Evolutionary conservation across 1,140 invertebrate genomes (phyloP).

Genomic region (Pachypsylla venusta): DNA sequence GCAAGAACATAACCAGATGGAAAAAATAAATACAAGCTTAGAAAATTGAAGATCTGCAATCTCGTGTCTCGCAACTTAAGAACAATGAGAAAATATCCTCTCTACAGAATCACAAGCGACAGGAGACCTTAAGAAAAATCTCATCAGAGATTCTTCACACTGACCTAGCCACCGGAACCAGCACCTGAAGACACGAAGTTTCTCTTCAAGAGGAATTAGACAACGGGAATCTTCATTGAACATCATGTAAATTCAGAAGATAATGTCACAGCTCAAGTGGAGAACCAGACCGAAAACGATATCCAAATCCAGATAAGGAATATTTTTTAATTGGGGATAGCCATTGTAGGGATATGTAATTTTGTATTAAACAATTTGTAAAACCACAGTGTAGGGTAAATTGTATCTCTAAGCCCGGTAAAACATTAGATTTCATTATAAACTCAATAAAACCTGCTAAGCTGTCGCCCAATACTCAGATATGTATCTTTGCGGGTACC

Average conservation of each 20-base stretch:
- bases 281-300: no score
- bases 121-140: background rate
- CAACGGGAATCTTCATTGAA: background rate
- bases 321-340: background rate
- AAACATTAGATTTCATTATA: background rate
- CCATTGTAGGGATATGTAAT: conserved; percentile 1
- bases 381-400: background rate
- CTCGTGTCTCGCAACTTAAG: background rate
- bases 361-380: conserved; percentile 1
- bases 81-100: background rate
- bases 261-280: no score
- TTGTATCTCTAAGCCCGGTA: background rate
- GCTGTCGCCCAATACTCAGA: background rate
- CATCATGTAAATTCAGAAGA: background rate
- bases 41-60: background rate
- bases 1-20: background rate
- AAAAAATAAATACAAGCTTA: background rate
- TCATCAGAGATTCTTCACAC: background rate
- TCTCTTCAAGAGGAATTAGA: conserved; percentile 5
- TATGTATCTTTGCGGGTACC: background rate
- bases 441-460: background rate
- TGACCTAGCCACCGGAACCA: background rate
- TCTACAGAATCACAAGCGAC: background rate
- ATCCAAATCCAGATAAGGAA: background rate
- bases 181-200: background rate